Percentiles rank a stretch among this genome's conserved stretches.
Evolutionary conservation across 2,113 vertebrate species (phyloP).

Genomic region (Amphilophus citrinellus): DNA sequence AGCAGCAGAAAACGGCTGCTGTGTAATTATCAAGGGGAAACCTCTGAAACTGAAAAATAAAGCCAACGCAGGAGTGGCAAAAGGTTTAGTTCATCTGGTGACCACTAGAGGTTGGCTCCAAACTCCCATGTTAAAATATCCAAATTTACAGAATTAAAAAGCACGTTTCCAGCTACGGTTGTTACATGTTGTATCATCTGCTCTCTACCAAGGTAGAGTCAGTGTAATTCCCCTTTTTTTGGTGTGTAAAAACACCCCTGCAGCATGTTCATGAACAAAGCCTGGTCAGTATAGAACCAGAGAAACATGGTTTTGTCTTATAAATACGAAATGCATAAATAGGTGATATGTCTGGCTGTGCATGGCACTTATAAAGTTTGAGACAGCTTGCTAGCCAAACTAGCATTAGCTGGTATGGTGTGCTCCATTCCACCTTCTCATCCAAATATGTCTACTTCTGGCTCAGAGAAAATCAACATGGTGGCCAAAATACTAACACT

Average conservation of each 20-base stretch:
- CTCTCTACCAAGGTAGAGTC: background rate
- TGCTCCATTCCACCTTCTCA: background rate
- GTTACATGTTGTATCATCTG: background rate
- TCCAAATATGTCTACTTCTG: background rate
- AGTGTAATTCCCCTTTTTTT: background rate
- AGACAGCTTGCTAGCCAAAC: background rate
- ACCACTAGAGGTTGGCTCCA: background rate
- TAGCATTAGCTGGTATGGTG: background rate
- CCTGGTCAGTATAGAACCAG: too few species aligned
- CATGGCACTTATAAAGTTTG: background rate
- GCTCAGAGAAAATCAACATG: background rate
- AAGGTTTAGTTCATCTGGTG: background rate
- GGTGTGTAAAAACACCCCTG: too few species aligned
- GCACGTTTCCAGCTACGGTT: background rate
- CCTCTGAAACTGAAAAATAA: background rate
- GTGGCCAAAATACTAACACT: background rate
- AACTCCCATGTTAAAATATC: background rate
- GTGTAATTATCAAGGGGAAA: background rate
- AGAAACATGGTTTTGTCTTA: too few species aligned
- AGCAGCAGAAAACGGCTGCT: background rate
- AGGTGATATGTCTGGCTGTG: background rate
- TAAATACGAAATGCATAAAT: background rate
- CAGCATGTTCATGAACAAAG: too few species aligned
- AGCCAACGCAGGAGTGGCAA: background rate
- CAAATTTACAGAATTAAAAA: background rate